Evolutionary conservation across 2,797 vertebrate species (phyloP), one percentile per base, ranked within the genome.

Genomic region (Labroides dimidiatus): DNA sequence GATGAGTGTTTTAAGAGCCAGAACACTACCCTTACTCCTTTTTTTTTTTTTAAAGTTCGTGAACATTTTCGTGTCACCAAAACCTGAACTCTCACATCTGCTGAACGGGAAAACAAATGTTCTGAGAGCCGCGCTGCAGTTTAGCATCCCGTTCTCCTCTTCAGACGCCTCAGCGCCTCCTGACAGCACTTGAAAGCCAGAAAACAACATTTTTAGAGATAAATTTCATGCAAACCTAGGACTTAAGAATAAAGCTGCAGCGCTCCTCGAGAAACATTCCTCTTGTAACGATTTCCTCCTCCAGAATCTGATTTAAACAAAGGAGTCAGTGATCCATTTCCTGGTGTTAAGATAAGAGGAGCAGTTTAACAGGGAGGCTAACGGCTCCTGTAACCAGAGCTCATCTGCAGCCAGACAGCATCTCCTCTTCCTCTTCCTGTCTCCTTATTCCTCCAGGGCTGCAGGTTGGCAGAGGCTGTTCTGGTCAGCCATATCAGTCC

Each of bases 401-500:
- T 89, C 84, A 84, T 87, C 82, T 78, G 80, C 45, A 82, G 72
- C 70, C 84, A 67, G 76, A 63, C 75, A 57, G 67, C 75, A 55
- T 82, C 82, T 71, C 57, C 56, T 11, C 55, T 33, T 4, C 44
- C 43, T 58, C 72, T 69, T 48, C 57, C 42, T 57, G 75, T 72
- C 65, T 42, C 44, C 63, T 74, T 42, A 13, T 53, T 73, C 77
- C 85, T 82, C 69, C 63, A 48, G 68, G 80, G 45, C 72, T 55
- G 47, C 68, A n/a, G 53, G 41, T 71, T 75, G 76, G 59, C 80
- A 53, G 58, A 76, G 77, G 64, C 79, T 73, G 69, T 69, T 33
- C 78, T 58, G 80, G 81, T 88, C 85, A 84, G 84, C 84, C 80
- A 72, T 77, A 88, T 78, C 78, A 81, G 82, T 52, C 87, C 87